Base-by-base conservation (phyloP, 2,888 invertebrate genomes). In the Torymus texanus region DNA sequence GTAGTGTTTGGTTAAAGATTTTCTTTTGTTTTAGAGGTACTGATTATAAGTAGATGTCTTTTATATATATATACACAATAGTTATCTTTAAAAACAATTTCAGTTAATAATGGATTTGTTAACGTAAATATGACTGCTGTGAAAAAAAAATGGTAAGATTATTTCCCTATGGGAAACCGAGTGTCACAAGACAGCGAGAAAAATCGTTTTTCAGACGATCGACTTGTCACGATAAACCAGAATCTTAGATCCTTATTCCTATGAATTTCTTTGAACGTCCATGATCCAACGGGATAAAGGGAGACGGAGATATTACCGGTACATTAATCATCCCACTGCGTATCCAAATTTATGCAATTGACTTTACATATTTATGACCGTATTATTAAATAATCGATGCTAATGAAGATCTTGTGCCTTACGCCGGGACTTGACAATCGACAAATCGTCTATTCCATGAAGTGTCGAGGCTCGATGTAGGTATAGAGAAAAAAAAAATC, bases 331-430 rank as follows among this genome's bases (percentile, higher is more conserved):
- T 61, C 21, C 53, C 50, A 11, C 21, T 59, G 59, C n/a, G 53
- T 75, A 79, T 75, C 72, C 66, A 73, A 82, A 81, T 82, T 59
- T 75, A 68, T 80, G 73, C 73, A 76, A 72, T 74, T 21, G 29
- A 70, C 68, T 83, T 83, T 83, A 81, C 81, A 79, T 81, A 82
- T 83, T 84, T 82, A 80, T 82, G 80, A 82, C 74, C 67, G 67
- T 63, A 76, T 56, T 73, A 80, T 79, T 81, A 67, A 74, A 74
- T 72, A 80, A 83, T 82, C 74, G 65, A 74, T 68, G 68, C 16
- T 63, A 70, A 77, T 79, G 41, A 71, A 51, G 51, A 58, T 61
- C 62, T n/a, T 66, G 53, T 13, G 41, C 62, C 5, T 61, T 29
- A n/a, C 50, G 18, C 51, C 14, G 55, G 12, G n/a, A 8, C n/a